phyloP scores from a whole-genome alignment of 2,888 invertebrate species.

The Gerris lacustris region DNA sequence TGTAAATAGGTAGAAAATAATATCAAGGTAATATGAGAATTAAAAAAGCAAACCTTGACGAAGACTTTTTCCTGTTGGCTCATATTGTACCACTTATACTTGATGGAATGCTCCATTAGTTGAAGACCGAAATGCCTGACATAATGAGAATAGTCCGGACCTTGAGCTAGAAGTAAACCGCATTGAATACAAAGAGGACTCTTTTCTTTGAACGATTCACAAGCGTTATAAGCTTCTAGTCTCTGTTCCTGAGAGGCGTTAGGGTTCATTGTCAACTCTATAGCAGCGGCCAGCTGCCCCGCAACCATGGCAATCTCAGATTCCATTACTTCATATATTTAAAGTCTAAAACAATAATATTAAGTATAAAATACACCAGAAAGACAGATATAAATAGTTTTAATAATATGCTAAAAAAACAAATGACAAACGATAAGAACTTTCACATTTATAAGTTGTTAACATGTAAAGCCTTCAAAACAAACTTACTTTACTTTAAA shows the following conservation, averaged over 20 bases:
- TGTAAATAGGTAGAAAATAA: too few relatives aligned
- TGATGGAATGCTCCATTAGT: constrained; percentile 83
- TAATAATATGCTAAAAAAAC: background rate
- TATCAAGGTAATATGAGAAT: too few relatives aligned
- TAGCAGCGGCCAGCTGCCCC: constrained; percentile 52
- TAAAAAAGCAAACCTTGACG: constrained; percentile 52
- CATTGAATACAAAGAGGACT: constrained; percentile 81
- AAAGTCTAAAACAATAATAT: too few relatives aligned
- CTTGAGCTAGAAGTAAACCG: constrained; percentile 65
- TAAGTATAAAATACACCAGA: too few relatives aligned
- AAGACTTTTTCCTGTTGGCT: constrained; percentile 75
- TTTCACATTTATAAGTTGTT: too few relatives aligned
- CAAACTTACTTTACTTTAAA: too few relatives aligned
- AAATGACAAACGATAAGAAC: too few relatives aligned
- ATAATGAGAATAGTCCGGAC: constrained; percentile 58
- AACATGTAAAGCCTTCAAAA: too few relatives aligned
- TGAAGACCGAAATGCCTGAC: constrained; percentile 86
- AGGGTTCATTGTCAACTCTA: constrained; percentile 73
- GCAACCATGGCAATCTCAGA: constrained; percentile 27
- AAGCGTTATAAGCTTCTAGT: constrained; percentile 70
- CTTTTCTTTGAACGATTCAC: constrained; percentile 47
- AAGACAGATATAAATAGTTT: too few relatives aligned
- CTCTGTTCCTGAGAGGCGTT: constrained; percentile 60
- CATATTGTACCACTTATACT: constrained; percentile 84
- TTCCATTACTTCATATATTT: constrained; percentile 20